Base-by-base conservation (phyloP, 2,797 vertebrate species). In the Melanotaenia boesemani region DNA sequence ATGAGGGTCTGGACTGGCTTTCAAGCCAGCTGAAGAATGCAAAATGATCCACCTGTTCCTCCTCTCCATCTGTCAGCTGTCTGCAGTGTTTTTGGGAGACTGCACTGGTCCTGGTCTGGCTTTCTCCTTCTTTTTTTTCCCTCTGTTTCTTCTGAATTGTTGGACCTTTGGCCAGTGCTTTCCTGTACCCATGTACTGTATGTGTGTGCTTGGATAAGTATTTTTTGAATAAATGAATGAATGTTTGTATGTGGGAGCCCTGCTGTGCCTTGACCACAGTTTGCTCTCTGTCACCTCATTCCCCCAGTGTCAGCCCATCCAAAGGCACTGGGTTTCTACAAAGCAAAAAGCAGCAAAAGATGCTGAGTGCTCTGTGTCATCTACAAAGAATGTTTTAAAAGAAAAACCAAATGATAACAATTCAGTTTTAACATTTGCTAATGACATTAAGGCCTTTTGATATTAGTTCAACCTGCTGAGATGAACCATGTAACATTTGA, bases 1-100 rank as follows among this genome's bases (percentile, higher is more conserved):
- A 92, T 4, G 94, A 96, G 86, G 94, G 95, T 72, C 93, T 95
- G 32, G 94, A 95, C 65, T 96, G 95, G 95, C 94, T 96, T 50
- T 94, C 95, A 57, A 88, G 75, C 84, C 90, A 93, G 83, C 89
- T 95, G 30, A 94, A 93, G 88, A 93, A 92, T 16, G 68, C 80
- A 59, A 95, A 95, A 86, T 95, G 93, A 96, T 93, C 80, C 68
- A 68, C 79, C 80, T 72, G 2, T 26, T 61, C 55, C 41, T 10
- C 69, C 44, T 83, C 72, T 61, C 72, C 54, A 69, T 82, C 81
- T 77, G 79, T 78, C 86, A 75, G 81, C 79, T 68, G 81, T 86
- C 81, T 85, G 72, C 63, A 63, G 88, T 61, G 82, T 79, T 69
- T 41, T 68, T 68, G 75, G 89, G 87, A 70, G 83, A 66, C 85